Evolutionary conservation across 1,140 invertebrate species (phyloP), one percentile per base, ranked within the genome.

Genomic region (Scaptomyza hsui): DNA sequence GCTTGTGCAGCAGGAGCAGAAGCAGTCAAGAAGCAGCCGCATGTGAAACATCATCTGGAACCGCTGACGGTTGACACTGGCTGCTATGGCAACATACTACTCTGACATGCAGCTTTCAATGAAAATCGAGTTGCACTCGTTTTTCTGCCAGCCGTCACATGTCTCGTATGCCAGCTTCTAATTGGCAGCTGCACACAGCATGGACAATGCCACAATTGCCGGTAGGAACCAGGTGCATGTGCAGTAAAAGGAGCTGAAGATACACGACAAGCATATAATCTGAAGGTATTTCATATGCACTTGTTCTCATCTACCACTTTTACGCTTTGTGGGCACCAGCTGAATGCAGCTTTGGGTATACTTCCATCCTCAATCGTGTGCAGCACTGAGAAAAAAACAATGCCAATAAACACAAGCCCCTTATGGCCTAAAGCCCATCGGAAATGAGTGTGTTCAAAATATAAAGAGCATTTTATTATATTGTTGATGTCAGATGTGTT

Each of bases 181-280:
- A 81, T 80, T 80, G 78, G 68, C 61, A 81, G 53, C 47, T 65
- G 65, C 60, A 71, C 44, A 62, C 57, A 26, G 24, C 47, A 21
- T 41, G 45, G 35, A 19, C 60, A 57, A 42, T 26, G 32, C 15
- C 29, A 76, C 72, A 81, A 80, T 72, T 49, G 60, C 13, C 60
- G 56, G 3, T 18, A 5, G 13, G 1, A 45, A 21, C 41, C 9
- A 19, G 35, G 12, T 32, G 29, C 9, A 49, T 12, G 4, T 29
- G 10, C n/a, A 45, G 37, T 10, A 56, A 9, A 21, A 57, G 26
- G 10, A 53, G 32, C 48, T 19, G 13, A 13, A 47, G 44, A 29
- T 39, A 39, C 9, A 19, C 24, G 24, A 18, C 32, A 21, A 24
- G 3, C 32, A 61, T 59, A 55, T 72, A 61, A 68, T 72, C 64